Evolutionary conservation across 2,888 invertebrate genomes (phyloP), one percentile per base, ranked within the genome.

Genomic region (Tinea pellionella): DNA sequence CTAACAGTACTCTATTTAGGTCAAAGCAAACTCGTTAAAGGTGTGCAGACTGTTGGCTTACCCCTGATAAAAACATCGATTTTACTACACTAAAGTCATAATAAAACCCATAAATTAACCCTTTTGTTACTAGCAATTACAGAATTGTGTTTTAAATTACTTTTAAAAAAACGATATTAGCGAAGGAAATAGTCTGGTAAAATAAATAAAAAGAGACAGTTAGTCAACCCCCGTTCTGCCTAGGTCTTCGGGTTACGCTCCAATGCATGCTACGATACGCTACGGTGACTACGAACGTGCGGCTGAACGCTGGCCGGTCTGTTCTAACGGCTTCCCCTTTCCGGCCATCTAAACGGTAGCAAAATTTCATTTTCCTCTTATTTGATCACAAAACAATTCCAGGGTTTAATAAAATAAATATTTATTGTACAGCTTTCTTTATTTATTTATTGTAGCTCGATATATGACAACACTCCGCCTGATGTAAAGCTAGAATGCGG

Each of bases 51-150:
- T 47, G 47, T 47, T 18, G 18, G 18, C n/a, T 47, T 47, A 47
- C 16, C 59, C 62, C 61, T 63, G 64, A 63, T 59, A 66, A 64
- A 66, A 62, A 68, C 65, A 74, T 75, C 73, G 71, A 76, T 74
- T 69, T 68, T 63, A 37, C 37, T 68, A 15, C 67, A 65, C 70
- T 70, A n/a, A 37, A 37, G 6, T n/a, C 37, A 9, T 37, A 9
- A 37, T 68, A 71, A 37, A 37, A 2, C 37, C 2, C 9, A 37
- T 9, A 37, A 37, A 37, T 37, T 37, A 37, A 37, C 37, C 6
- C 37, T 24, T 24, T 24, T 3, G 3, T 24, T 24, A 24, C 24
- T 24, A 24, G 3, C 24, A 6, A 24, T 24, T 24, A n/a, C n/a
- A 24, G 24, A 24, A 24, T 24, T 24, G 6, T 3, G 3, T 24